phyloP scores from a whole-genome alignment of 2,113 vertebrate species.

The Emydura subglobosa region DNA sequence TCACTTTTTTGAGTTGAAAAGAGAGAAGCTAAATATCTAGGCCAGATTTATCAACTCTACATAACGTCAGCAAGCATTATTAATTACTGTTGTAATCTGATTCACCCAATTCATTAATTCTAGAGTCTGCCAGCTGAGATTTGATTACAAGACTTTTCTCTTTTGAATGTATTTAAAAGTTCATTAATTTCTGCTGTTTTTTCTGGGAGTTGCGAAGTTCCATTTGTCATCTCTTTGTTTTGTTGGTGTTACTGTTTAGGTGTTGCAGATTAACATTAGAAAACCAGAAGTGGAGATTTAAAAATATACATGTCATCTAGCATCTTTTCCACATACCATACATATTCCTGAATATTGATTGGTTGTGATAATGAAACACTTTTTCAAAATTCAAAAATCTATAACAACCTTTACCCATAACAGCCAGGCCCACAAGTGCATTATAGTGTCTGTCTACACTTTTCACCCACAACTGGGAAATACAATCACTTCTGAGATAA shows the following conservation, averaged over 20 bases:
- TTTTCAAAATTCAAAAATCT: not conserved
- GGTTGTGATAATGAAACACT: conserved; percentile 17
- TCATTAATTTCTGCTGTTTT: not conserved
- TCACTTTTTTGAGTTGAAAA: not conserved
- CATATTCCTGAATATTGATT: conserved; percentile 11
- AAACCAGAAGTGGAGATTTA: not conserved
- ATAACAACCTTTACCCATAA: conserved; percentile 19
- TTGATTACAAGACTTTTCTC: not conserved
- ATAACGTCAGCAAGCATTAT: not conserved
- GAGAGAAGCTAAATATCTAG: not conserved
- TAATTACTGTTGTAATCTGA: not conserved
- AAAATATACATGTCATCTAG: not conserved
- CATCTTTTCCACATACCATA: not conserved
- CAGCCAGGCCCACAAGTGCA: conserved; percentile 24
- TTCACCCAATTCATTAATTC: not conserved
- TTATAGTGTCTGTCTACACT: conserved; percentile 9
- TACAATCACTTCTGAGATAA: conserved; percentile 10
- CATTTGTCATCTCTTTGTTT: not conserved
- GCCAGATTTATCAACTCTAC: not conserved
- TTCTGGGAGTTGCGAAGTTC: not conserved
- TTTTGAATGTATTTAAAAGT: not conserved
- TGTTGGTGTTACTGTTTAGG: not conserved
- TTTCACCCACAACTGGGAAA: not conserved
- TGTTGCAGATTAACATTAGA: conserved; percentile 11
- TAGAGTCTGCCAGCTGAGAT: not conserved